Percentiles rank a stretch among this genome's conserved stretches.
Conservation (phyloP, 1,140 invertebrate species). For the Chrysoperla carnea region DNA sequence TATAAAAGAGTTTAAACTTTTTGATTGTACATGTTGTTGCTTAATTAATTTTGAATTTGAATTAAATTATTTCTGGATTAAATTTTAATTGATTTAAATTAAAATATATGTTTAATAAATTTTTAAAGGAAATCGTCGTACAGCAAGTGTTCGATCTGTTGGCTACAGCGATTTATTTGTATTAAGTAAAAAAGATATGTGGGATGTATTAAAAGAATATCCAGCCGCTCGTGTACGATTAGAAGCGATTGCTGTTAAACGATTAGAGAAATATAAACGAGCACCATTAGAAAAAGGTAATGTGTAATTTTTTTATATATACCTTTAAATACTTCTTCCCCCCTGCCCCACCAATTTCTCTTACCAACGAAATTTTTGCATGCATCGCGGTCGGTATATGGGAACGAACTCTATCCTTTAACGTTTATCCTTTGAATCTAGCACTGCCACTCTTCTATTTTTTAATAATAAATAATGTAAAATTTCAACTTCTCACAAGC, state of each 20-base stretch:
- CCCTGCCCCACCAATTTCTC: no score
- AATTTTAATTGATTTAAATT: neutral
- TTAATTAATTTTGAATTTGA: no score
- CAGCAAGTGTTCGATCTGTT: conserved; percentile 89
- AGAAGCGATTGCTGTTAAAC: conserved; percentile 94
- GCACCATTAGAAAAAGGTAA: conserved; percentile 80
- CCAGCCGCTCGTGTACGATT: conserved; percentile 86
- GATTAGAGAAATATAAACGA: conserved; percentile 89
- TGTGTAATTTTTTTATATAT: neutral
- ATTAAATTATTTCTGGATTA: neutral
- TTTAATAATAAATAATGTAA: no score
- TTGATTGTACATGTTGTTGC: no score
- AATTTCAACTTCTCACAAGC: no score
- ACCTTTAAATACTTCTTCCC: neutral
- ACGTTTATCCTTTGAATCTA: no score
- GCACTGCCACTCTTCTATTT: no score
- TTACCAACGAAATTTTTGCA: no score
- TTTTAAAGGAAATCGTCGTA: conserved; percentile 79
- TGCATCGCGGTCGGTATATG: neutral
- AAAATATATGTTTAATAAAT: conserved; percentile 5
- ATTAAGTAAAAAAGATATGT: conserved; percentile 97
- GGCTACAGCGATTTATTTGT: conserved; percentile 98
- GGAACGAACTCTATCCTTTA: no score
- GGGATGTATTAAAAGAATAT: conserved; percentile 98
- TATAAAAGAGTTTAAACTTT: no score